Conservation (phyloP, 2,888 invertebrate species). For the Yponomeuta malinellus region DNA sequence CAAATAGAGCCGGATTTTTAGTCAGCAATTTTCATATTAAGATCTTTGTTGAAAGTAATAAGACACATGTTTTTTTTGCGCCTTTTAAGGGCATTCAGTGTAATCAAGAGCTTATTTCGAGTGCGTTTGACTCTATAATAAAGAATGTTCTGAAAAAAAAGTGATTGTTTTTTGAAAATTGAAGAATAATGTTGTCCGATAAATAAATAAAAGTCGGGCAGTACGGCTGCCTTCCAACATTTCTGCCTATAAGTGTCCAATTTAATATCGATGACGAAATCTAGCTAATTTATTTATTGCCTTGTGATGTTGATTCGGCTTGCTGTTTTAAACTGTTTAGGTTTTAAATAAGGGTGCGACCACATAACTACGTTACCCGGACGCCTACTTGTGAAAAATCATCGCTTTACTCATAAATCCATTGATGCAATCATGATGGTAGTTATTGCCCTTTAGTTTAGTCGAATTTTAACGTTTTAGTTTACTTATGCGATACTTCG, state of each 20-base stretch:
- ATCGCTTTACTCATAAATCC: constrained; percentile 3
- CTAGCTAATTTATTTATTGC: constrained; percentile 50
- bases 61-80: too few species aligned
- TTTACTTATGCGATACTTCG: constrained; percentile 6
- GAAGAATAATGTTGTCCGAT: too few species aligned
- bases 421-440: constrained; percentile 8
- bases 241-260: neutral
- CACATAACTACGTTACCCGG: neutral
- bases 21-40: too few species aligned
- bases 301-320: constrained; percentile 22
- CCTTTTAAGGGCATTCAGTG: too few species aligned
- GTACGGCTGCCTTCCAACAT: neutral
- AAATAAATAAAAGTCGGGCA: too few species aligned
- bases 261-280: constrained; percentile 16
- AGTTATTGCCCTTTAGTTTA: constrained; percentile 6
- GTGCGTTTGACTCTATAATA: too few species aligned
- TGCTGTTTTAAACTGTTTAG: constrained; percentile 20
- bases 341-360: neutral
- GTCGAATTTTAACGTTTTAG: constrained; percentile 10
- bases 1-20: too few species aligned
- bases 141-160: too few species aligned
- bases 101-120: too few species aligned
- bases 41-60: too few species aligned
- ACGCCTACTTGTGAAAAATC: neutral
- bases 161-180: too few species aligned